Percentiles rank a stretch among this genome's conserved stretches.
Conservation (phyloP, 2,888 invertebrate genomes). For the Brachyptera risi region DNA sequence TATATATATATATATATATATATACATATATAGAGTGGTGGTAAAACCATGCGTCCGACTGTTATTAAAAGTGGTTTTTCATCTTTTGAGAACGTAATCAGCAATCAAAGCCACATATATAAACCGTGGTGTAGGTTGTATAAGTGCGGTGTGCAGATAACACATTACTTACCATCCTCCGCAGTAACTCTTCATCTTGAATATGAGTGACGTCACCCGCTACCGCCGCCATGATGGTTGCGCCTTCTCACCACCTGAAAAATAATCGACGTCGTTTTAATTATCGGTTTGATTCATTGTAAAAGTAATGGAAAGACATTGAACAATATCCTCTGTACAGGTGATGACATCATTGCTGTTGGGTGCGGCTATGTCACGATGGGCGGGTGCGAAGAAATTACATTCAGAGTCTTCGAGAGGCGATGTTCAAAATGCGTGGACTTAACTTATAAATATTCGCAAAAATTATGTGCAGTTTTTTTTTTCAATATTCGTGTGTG, state of each 20-base stretch:
- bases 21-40: too few relatives aligned
- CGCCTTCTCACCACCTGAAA: slow-evolving; percentile 12
- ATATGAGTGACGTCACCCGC: slow-evolving; percentile 63
- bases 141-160: background rate
- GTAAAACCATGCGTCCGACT: too few relatives aligned
- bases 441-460: too few relatives aligned
- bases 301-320: background rate
- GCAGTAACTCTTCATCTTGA: slow-evolving; percentile 70
- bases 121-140: background rate
- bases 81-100: too few relatives aligned
- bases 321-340: background rate
- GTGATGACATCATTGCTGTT: background rate
- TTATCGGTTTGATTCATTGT: background rate
- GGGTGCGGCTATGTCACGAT: background rate
- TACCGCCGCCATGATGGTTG: slow-evolving; percentile 40
- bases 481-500: too few relatives aligned
- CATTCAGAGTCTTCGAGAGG: too few relatives aligned
- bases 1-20: too few relatives aligned
- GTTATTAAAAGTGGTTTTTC: too few relatives aligned
- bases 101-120: background rate
- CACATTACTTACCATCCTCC: slow-evolving; percentile 61
- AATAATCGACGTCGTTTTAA: background rate
- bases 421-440: too few relatives aligned
- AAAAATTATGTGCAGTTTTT: too few relatives aligned
- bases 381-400: background rate